Evolutionary conservation across 2,888 invertebrate genomes (phyloP).

Genomic region (Temnothorax rugatulus): DNA sequence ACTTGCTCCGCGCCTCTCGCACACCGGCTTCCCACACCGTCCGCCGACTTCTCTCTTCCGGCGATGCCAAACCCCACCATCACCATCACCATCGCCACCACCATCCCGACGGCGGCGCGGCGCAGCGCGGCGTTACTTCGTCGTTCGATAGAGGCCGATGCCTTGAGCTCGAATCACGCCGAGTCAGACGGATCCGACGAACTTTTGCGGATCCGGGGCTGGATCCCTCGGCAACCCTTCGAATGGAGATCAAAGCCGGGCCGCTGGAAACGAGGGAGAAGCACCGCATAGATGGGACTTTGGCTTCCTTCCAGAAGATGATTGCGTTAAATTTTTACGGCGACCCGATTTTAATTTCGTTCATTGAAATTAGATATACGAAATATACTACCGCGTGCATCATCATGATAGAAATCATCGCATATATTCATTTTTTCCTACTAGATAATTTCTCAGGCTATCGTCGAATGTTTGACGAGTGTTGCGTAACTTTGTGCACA

Average conservation of each 20-base stretch:
- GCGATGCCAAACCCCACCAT: constrained; percentile 45
- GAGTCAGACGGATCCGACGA: constrained; percentile 69
- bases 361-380: constrained; percentile 17
- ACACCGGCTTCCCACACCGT: constrained; percentile 30
- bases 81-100: constrained; percentile 32
- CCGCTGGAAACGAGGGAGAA: constrained; percentile 56
- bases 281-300: constrained; percentile 32
- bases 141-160: constrained; percentile 77
- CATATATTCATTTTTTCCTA: neutral
- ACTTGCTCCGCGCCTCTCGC: constrained; percentile 46
- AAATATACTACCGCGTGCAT: neutral
- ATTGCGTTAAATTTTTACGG: constrained; percentile 43
- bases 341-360: constrained; percentile 28
- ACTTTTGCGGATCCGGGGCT: constrained; percentile 67
- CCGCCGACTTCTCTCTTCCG: constrained; percentile 52
- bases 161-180: constrained; percentile 76
- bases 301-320: constrained; percentile 10
- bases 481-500: neutral
- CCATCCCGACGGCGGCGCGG: constrained; percentile 47
- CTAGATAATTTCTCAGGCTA: neutral
- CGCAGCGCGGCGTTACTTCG: constrained; percentile 53
- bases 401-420: neutral
- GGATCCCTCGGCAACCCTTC: constrained; percentile 65
- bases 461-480: neutral
- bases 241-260: constrained; percentile 69